phyloP scores from a whole-genome alignment of 2,888 invertebrate genomes.

The Linyphia triangularis region DNA sequence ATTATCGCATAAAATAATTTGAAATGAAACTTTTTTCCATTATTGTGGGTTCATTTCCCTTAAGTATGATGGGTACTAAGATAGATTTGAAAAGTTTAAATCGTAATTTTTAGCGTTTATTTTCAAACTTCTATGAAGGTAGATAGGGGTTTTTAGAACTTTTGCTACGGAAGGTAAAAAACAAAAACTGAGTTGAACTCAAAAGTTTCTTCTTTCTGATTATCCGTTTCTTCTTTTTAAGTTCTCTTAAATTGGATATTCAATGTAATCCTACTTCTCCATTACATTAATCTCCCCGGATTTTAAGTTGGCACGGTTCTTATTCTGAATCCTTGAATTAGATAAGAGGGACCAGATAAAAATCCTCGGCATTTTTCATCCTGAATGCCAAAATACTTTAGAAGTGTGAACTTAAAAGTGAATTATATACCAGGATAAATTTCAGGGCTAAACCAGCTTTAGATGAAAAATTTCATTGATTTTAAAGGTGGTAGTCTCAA shows the following conservation, averaged over 20 bases:
- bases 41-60: slow-evolving; percentile 41
- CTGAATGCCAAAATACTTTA: too few relatives aligned
- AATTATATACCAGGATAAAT: too few relatives aligned
- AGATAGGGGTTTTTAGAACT: slow-evolving; percentile 20
- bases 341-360: slow-evolving; percentile 4
- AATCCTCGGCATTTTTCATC: neutral
- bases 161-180: neutral
- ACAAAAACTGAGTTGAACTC: slow-evolving; percentile 7
- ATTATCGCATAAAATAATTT: neutral
- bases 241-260: slow-evolving; percentile 61
- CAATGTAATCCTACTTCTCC: slow-evolving; percentile 41
- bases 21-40: slow-evolving; percentile 11
- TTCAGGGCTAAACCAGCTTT: too few relatives aligned
- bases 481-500: too few relatives aligned
- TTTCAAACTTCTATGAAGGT: slow-evolving; percentile 14
- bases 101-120: slow-evolving; percentile 48
- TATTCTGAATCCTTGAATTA: neutral
- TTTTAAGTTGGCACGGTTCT: slow-evolving; percentile 28
- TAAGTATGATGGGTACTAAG: slow-evolving; percentile 6
- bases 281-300: slow-evolving; percentile 58
- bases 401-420: too few relatives aligned
- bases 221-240: slow-evolving; percentile 9
- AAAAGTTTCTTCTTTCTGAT: slow-evolving; percentile 22
- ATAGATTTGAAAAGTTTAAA: neutral
- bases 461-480: too few relatives aligned